Evolutionary conservation across 2,113 vertebrate species (phyloP).

Genomic region (Mesoclemmys tuberculata): DNA sequence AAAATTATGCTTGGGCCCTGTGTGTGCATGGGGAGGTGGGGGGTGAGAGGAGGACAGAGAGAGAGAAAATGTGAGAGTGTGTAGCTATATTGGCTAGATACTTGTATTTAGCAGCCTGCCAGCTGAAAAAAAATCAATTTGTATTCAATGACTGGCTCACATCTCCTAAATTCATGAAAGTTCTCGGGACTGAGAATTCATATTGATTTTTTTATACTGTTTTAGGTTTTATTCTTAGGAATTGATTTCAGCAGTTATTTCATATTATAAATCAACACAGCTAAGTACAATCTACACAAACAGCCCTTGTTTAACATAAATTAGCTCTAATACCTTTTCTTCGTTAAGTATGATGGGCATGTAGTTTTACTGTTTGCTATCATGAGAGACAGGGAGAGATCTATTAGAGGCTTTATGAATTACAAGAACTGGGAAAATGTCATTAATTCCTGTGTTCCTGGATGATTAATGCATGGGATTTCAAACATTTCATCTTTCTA

Average conservation of each 20-base stretch:
- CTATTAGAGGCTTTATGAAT: slow-evolving; percentile 36
- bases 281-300: slow-evolving; percentile 52
- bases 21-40: too few species aligned
- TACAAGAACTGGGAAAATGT: slow-evolving; percentile 51
- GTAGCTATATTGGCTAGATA: neutral
- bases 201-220: slow-evolving; percentile 62
- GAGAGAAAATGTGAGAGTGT: neutral
- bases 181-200: slow-evolving; percentile 31
- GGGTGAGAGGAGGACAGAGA: too few species aligned
- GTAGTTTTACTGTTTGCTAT: slow-evolving; percentile 28
- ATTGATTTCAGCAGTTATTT: slow-evolving; percentile 58
- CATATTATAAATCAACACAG: slow-evolving; percentile 24
- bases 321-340: slow-evolving; percentile 59
- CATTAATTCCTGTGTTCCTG: slow-evolving; percentile 9
- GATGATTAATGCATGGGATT: neutral
- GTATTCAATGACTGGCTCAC: slow-evolving; percentile 23
- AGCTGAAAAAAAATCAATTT: slow-evolving; percentile 47
- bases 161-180: slow-evolving; percentile 59
- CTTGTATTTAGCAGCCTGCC: neutral
- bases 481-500: neutral
- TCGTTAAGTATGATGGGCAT: slow-evolving; percentile 58
- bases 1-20: too few species aligned
- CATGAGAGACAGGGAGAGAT: neutral
- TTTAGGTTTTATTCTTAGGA: slow-evolving; percentile 60
- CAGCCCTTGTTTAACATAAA: slow-evolving; percentile 63